Base-by-base conservation (phyloP, 1,140 invertebrate species). In the Leptonema lineaticorne region DNA sequence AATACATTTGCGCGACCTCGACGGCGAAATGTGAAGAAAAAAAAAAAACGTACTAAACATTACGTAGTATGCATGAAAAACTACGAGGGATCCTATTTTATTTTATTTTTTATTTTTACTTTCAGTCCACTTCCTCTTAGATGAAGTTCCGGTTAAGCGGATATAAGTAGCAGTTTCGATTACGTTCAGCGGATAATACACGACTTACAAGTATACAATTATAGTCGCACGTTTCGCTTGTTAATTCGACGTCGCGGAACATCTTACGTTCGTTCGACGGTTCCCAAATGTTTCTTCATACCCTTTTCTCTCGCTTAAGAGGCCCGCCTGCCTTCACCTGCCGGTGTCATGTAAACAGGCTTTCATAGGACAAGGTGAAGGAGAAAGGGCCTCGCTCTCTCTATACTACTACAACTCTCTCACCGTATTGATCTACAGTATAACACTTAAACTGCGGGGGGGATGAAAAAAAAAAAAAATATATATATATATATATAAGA, bases 301-400 rank as follows among this genome's bases (percentile, higher is more conserved):
- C n/a, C n/a, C n/a, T n/a, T n/a, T n/a, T n/a, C n/a, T n/a, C n/a
- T n/a, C n/a, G n/a, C 46, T 48, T 24, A 2, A 26, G 22, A 24
- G 50, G 20, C 8, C 20, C 20, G 18, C 8, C 16, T 16, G 46
- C 50, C 20, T 24, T 53, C 50, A 53, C 50, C 50, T 53, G 50
- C 27, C 7, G 50, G 20, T 22, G 50, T 11, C 50, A 11, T 11
- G 37, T 16, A 16, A 41, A 41, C 37, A 41, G 37, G 37, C n/a
- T 41, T 41, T 41, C 22, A 9, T 24, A 53, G 50, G 50, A 53
- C 50, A 53, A 53, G 50, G 50, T 53, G 50, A 53, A 53, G 50
- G 50, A 53, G 50, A 22, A 24, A 53, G 50, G 50, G 50, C n/a
- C 50, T 8, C n/a, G 50, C 8, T 41, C 50, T 24, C 20, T 45